A percentile compares a stretch with the other conserved stretches of the same genome.
These are phyloP conservation scores for Mixornis gularis DNA, from an alignment of 2,113 vertebrate species.

Conservation along the genomic window DNA sequence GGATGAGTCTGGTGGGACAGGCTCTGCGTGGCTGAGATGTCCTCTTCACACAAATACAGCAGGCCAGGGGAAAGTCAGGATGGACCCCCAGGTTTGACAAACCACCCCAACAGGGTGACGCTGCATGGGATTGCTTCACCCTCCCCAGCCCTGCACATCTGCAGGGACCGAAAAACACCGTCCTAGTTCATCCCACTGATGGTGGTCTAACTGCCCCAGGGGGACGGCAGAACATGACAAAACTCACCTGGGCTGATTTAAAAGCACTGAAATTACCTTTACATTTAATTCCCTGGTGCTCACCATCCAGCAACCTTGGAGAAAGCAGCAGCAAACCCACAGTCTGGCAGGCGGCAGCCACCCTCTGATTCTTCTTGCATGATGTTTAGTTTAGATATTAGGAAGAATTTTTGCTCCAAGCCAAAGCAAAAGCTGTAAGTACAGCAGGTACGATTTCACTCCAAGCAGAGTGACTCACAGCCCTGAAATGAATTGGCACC, in stretches of 20 bases:
- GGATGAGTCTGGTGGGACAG: not conserved
- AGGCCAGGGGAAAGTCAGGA: not conserved
- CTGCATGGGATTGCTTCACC: not conserved
- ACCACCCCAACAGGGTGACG: accelerated
- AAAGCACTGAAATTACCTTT: not conserved
- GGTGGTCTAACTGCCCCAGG: not conserved
- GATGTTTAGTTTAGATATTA: not conserved
- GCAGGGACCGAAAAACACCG: not conserved
- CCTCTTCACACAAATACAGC: not conserved
- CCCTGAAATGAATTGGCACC: not conserved
- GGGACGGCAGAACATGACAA: not conserved
- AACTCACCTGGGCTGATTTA: not conserved
- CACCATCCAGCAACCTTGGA: not conserved
- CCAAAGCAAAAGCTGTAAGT: not conserved
- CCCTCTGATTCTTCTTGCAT: not conserved
- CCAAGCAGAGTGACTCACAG: not conserved
- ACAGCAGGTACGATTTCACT: not conserved
- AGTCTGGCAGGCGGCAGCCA: not conserved
- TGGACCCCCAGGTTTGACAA: not conserved
- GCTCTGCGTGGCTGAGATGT: not conserved
- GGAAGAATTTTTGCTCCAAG: not conserved
- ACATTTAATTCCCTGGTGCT: not conserved
- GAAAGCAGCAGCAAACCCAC: not conserved
- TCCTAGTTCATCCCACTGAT: not conserved
- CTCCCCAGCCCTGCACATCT: not conserved